A percentile compares a stretch with the other conserved stretches of the same genome.
Conservation (phyloP, 2,113 vertebrate genomes). For the Murina feae region DNA sequence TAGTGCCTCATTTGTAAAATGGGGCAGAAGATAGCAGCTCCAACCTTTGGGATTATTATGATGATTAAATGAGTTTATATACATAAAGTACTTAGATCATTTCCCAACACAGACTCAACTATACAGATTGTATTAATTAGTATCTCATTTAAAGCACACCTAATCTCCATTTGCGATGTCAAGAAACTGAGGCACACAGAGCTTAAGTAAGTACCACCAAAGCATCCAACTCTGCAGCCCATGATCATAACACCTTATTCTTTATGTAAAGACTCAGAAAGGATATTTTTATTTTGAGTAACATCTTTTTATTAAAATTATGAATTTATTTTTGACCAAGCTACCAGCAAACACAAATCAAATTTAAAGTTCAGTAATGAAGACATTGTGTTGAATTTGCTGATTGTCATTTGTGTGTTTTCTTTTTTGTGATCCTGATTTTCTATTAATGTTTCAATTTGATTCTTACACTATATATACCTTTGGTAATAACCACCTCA, state of each 20-base stretch:
- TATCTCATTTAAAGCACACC: conserved; percentile 16
- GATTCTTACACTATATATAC: neutral
- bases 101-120: neutral
- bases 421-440: neutral
- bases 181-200: neutral
- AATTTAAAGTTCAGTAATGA: neutral
- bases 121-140: neutral
- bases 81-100: neutral
- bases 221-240: neutral
- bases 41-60: neutral
- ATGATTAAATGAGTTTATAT: neutral
- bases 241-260: neutral
- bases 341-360: neutral
- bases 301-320: neutral
- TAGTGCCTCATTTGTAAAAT: neutral
- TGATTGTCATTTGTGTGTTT: neutral
- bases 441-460: neutral
- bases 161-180: neutral
- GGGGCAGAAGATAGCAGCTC: neutral
- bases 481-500: neutral
- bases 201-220: neutral
- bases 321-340: neutral
- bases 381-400: neutral
- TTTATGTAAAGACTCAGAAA: neutral
- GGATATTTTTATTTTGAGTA: neutral